A percentile compares a stretch with the other conserved stretches of the same genome.
Conservation (phyloP, 2,888 invertebrate genomes). For the Eueremaeus valkanovi region DNA sequence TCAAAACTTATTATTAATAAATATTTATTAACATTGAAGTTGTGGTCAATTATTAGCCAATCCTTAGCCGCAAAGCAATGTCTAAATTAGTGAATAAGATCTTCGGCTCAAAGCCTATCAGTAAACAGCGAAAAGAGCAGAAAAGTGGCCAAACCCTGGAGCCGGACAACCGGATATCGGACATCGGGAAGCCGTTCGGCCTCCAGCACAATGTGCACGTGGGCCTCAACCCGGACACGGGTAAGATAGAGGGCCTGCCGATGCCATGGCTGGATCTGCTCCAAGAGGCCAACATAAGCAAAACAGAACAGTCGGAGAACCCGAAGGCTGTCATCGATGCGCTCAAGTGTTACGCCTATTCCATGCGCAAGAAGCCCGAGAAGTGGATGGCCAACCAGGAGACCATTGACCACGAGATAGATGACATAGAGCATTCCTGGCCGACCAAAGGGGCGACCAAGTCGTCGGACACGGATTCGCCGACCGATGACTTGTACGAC, state of each 20-base stretch:
- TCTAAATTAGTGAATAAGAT: conserved; percentile 7
- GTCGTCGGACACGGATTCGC: neutral
- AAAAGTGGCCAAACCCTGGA: neutral
- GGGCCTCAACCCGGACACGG: conserved; percentile 73
- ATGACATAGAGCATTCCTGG: conserved; percentile 39
- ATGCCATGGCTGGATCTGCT: conserved; percentile 73
- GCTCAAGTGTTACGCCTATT: conserved; percentile 81
- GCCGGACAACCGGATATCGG: conserved; percentile 43
- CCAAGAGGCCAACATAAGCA: conserved; percentile 68
- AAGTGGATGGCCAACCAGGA: conserved; percentile 77
- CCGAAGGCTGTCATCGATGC: conserved; percentile 86
- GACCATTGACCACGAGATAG: conserved; percentile 67
- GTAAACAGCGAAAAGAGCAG: neutral
- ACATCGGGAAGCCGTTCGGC: conserved; percentile 77
- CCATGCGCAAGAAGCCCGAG: conserved; percentile 70
- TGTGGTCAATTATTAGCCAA: too few relatives aligned
- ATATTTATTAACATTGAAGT: too few relatives aligned
- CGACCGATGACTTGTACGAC: conserved; percentile 20
- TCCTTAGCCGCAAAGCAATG: too few relatives aligned
- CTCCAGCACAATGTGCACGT: conserved; percentile 83
- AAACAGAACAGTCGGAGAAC: conserved; percentile 80
- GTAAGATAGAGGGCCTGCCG: conserved; percentile 79
- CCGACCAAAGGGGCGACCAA: neutral
- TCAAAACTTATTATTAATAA: too few relatives aligned
- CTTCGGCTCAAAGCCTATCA: neutral